A percentile compares a stretch with the other conserved stretches of the same genome.
Evolutionary conservation across 2,113 vertebrate species (phyloP).

Genomic region (Pachypanchax playfairii): DNA sequence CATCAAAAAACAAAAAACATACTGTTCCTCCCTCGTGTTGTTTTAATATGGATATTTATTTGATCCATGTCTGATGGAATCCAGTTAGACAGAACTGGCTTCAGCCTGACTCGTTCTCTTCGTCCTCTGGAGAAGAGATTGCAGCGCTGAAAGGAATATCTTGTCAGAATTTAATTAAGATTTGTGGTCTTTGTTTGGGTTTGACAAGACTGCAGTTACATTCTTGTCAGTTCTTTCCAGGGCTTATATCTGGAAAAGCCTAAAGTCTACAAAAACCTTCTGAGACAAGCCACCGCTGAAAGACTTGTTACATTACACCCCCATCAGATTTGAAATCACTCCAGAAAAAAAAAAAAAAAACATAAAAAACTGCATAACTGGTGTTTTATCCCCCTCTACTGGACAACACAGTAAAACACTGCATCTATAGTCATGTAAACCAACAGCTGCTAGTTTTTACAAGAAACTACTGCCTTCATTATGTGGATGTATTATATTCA

Average conservation of each 20-base stretch:
- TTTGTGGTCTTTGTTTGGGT: constrained; percentile 30
- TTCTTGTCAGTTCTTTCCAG: constrained; percentile 1
- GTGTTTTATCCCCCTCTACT: constrained; percentile 60
- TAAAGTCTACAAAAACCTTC: neutral
- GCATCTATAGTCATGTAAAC: neutral
- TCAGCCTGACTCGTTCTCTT: constrained; percentile 8
- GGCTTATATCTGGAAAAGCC: constrained; percentile 1
- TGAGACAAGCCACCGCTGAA: neutral
- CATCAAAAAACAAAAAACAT: neutral
- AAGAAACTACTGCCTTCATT: neutral
- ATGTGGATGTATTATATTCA: neutral
- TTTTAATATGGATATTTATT: constrained; percentile 12
- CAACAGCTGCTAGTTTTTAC: neutral
- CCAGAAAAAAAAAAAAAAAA: too few species aligned
- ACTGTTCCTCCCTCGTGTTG: neutral
- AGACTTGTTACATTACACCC: neutral
- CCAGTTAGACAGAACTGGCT: neutral
- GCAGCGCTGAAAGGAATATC: constrained; percentile 25
- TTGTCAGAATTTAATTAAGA: constrained; percentile 32
- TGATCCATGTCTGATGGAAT: neutral
- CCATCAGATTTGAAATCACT: neutral
- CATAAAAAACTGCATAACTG: constrained; percentile 1
- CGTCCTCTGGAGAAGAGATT: constrained; percentile 5
- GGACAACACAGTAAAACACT: constrained; percentile 31
- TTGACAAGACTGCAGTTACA: constrained; percentile 5